These are phyloP conservation scores for Catotricha subobsoleta DNA, from an alignment of 2,888 invertebrate species.

Conservation along the genomic window DNA sequence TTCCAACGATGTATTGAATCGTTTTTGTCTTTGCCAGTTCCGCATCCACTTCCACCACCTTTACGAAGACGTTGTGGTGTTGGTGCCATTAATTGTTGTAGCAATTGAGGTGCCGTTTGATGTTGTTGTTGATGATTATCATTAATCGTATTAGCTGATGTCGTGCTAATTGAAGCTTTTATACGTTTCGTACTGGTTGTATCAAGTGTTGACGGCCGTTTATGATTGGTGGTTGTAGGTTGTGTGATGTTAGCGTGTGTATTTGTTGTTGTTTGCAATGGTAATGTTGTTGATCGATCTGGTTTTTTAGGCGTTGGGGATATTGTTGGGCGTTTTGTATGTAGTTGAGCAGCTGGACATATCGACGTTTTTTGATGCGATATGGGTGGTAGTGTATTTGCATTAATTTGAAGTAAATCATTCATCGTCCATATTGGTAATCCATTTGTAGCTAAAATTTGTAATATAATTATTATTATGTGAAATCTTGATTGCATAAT, in stretches of 20 bases:
- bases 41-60: conserved; percentile 1
- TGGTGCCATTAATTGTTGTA: conserved; percentile 41
- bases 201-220: conserved; percentile 13
- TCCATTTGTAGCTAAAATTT: too few relatives aligned
- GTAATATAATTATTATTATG: background rate
- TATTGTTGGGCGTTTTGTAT: conserved; percentile 10
- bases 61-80: conserved; percentile 16
- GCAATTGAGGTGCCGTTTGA: conserved; percentile 31
- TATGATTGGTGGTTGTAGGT: conserved; percentile 9
- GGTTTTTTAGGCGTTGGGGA: conserved; percentile 11
- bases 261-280: conserved; percentile 11
- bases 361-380: conserved; percentile 2
- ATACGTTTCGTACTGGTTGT: conserved; percentile 4
- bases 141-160: too few relatives aligned
- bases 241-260: conserved; percentile 11
- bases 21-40: too few relatives aligned
- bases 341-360: conserved; percentile 5
- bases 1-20: background rate
- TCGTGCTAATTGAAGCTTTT: too few relatives aligned
- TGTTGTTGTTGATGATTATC: conserved; percentile 1
- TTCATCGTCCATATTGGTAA: conserved; percentile 18
- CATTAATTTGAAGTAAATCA: conserved; percentile 15
- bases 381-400: conserved; percentile 5
- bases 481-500: too few relatives aligned
- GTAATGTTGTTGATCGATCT: conserved; percentile 2